Conservation (phyloP, 2,113 vertebrate genomes). For the Shinisaurus crocodilurus region DNA sequence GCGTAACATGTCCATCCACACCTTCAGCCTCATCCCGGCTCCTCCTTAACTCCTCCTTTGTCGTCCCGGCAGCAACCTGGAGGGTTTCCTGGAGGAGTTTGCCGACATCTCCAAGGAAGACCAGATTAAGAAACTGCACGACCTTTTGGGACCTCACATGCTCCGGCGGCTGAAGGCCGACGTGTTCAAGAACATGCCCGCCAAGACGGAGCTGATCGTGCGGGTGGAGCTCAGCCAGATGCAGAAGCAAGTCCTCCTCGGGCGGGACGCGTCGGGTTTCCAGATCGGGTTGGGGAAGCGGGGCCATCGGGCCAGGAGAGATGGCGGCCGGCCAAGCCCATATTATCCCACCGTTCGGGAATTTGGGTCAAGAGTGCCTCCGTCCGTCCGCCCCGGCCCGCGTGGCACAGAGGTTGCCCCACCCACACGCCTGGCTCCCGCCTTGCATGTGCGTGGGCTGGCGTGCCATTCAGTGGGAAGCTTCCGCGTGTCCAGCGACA, state of each 20-base stretch:
- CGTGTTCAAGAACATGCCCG: conserved; percentile 99
- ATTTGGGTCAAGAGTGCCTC: background rate
- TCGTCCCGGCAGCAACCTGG: conserved; percentile 88
- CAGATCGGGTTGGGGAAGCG: no score
- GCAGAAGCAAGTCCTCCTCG: conserved; percentile 88
- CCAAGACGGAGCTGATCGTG: conserved; percentile 97
- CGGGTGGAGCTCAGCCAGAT: conserved; percentile 97
- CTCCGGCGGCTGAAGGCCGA: conserved; percentile 93
- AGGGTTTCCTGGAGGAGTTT: conserved; percentile 98
- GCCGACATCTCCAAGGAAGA: conserved; percentile 99
- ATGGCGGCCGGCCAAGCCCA: background rate
- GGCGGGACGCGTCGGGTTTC: background rate
- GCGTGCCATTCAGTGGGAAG: background rate
- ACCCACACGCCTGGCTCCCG: background rate
- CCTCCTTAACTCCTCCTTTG: background rate
- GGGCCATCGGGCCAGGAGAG: background rate
- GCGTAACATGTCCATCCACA: no score
- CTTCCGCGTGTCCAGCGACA: no score
- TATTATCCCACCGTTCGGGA: background rate
- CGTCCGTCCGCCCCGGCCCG: background rate
- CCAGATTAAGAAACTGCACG: conserved; percentile 98
- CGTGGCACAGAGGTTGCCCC: background rate
- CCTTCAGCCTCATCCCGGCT: background rate
- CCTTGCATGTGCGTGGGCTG: background rate
- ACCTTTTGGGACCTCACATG: conserved; percentile 97